phyloP scores from a whole-genome alignment of 2,797 vertebrate species.

The Cottoperca gobio region DNA sequence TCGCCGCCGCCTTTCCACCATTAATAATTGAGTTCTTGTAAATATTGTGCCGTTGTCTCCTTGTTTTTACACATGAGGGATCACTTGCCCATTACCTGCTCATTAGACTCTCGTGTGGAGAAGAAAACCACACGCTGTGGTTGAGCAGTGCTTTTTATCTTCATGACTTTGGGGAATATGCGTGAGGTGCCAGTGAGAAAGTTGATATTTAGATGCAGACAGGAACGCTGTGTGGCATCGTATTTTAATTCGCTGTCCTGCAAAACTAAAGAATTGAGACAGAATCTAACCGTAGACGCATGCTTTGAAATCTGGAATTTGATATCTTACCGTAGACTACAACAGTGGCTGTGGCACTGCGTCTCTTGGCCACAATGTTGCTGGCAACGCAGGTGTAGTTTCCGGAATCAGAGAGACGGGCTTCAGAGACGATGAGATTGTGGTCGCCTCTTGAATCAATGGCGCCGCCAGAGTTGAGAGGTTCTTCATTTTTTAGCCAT shows the following conservation, averaged over 20 bases:
- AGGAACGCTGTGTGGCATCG: slow-evolving; percentile 7
- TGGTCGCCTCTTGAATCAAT: slow-evolving; percentile 92
- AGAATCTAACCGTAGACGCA: background rate
- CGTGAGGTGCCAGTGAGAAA: slow-evolving; percentile 36
- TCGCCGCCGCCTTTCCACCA: slow-evolving; percentile 58
- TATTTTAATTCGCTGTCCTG: slow-evolving; percentile 11
- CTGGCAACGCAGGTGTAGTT: slow-evolving; percentile 97
- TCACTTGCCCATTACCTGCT: slow-evolving; percentile 67
- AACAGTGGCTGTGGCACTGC: slow-evolving; percentile 92
- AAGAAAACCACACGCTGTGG: slow-evolving; percentile 37
- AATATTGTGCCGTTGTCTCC: slow-evolving; percentile 61
- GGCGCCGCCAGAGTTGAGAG: slow-evolving; percentile 86
- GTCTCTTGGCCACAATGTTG: slow-evolving; percentile 96
- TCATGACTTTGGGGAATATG: slow-evolving; percentile 53
- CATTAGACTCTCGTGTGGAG: slow-evolving; percentile 61
- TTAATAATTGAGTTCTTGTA: slow-evolving; percentile 75
- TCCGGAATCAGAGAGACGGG: slow-evolving; percentile 93
- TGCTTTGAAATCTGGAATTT: background rate
- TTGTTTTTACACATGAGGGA: slow-evolving; percentile 55
- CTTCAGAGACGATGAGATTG: slow-evolving; percentile 94
- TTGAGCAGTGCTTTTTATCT: slow-evolving; percentile 41
- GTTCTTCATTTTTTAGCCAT: slow-evolving; percentile 97
- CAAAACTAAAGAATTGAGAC: background rate
- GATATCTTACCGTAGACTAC: slow-evolving; percentile 92
- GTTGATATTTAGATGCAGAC: slow-evolving; percentile 34